Base-by-base conservation (phyloP, 2,888 invertebrate genomes). In the Notodonta ziczac region DNA sequence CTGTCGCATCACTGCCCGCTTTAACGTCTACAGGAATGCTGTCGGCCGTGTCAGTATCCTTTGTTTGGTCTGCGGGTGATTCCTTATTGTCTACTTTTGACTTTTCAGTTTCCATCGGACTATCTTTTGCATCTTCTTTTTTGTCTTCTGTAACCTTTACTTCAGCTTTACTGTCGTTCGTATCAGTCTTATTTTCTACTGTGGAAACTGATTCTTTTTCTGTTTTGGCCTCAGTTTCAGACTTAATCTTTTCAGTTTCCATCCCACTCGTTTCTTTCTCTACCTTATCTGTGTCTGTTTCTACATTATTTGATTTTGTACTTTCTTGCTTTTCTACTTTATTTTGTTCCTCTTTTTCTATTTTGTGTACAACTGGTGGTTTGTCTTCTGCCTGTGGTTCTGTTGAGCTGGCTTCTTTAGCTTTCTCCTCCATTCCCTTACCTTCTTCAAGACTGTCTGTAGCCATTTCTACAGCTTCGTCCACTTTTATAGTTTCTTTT, bases 1-100 rank as follows among this genome's bases (percentile, higher is more conserved):
- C 87, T 66, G 79, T 79, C 14, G 71, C 64, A 50, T 84, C 85
- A 54, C 60, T 75, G 42, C 81, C 84, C 14, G 66, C 62, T 67
- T 79, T 78, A 9, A 59, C 70, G 24, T 79, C 74, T 57, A 77
- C 78, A 58, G 70, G n/a, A 32, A 63, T 66, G 7, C 57, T 14
- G 56, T 72, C 68, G 13, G 62, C 67, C 65, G 66, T 61, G 39
- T 80, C 77, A 42, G 65, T 60, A 59, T 73, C 68, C 59, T 57
- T 16, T 13, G 61, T 60, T 57, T 62, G 60, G 56, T 69, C 68
- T 16, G 63, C 58, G 8, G n/a, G 40, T 32, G 16, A n/a, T 42
- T 58, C 60, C 54, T 67, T 62, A 10, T 52, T 62, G 59, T 67
- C 60, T 5, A 60, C 16, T 35, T 54, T 44, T 12, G 58, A 35